Evolutionary conservation across 2,888 invertebrate genomes (phyloP).

Genomic region (Netelia virgata): DNA sequence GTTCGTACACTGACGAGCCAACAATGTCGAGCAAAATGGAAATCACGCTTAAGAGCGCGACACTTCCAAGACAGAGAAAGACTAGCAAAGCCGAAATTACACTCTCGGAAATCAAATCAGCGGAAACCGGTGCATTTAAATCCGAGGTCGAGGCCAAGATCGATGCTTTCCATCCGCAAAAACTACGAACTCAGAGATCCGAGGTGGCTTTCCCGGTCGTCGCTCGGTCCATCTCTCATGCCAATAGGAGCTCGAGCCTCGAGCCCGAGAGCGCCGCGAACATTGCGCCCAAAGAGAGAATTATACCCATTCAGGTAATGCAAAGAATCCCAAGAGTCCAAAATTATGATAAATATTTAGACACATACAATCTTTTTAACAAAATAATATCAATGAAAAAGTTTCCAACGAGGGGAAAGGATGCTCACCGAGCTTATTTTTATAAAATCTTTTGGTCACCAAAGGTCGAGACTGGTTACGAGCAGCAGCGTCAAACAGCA

Average conservation of each 20-base stretch:
- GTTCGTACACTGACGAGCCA: slow-evolving; percentile 75
- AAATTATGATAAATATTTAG: not conserved
- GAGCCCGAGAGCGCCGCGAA: slow-evolving; percentile 85
- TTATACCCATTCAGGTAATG: slow-evolving; percentile 88
- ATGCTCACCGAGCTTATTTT: not conserved
- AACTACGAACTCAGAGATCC: slow-evolving; percentile 85
- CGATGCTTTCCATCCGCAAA: slow-evolving; percentile 82
- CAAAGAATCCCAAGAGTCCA: not conserved
- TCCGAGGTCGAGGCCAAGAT: slow-evolving; percentile 82
- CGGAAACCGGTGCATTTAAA: slow-evolving; percentile 78
- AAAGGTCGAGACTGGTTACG: slow-evolving; percentile 79
- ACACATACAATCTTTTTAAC: not conserved
- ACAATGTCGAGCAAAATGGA: slow-evolving; percentile 88
- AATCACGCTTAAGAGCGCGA: slow-evolving; percentile 89
- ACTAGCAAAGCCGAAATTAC: slow-evolving; percentile 89
- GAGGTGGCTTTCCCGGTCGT: slow-evolving; percentile 87
- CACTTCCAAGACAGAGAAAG: slow-evolving; percentile 88
- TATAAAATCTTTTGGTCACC: not conserved
- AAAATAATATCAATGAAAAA: not conserved
- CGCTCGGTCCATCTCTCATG: slow-evolving; percentile 76
- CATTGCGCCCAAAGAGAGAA: slow-evolving; percentile 86
- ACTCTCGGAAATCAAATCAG: slow-evolving; percentile 85
- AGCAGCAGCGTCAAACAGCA: slow-evolving; percentile 80
- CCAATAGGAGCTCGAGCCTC: slow-evolving; percentile 86
- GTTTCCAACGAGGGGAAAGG: not conserved